These are phyloP conservation scores for Papilio helenus DNA, from an alignment of 1,140 invertebrate genomes.

Conservation along the genomic window DNA sequence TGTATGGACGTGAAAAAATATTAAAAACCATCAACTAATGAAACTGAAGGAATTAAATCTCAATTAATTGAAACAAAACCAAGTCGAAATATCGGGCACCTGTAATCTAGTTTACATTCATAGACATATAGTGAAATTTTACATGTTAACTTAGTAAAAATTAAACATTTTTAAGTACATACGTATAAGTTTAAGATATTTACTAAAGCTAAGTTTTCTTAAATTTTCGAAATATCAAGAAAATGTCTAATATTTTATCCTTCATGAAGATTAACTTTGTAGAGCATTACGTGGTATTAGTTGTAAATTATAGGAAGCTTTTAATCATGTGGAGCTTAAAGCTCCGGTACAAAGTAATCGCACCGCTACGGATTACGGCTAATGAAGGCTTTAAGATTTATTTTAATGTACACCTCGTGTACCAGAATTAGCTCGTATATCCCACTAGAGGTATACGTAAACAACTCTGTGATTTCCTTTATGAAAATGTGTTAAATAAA, in stretches of 20 bases:
- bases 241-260: background rate
- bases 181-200: too few species aligned
- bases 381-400: slow-evolving; percentile 25
- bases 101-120: too few species aligned
- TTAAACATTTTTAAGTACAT: too few species aligned
- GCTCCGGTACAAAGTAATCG: slow-evolving; percentile 19
- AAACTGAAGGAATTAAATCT: too few species aligned
- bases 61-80: too few species aligned
- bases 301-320: slow-evolving; percentile 25
- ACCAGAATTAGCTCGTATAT: background rate
- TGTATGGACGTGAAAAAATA: too few species aligned
- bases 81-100: too few species aligned
- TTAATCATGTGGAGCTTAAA: slow-evolving; percentile 18
- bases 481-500: too few species aligned
- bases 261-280: background rate
- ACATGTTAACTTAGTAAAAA: too few species aligned
- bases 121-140: too few species aligned
- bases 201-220: too few species aligned
- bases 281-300: slow-evolving; percentile 6
- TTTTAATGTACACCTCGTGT: background rate
- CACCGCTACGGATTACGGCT: slow-evolving; percentile 16
- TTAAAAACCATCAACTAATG: too few species aligned
- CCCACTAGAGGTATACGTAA: background rate
- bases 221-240: background rate
- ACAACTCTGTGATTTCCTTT: background rate